Evolutionary conservation across 2,113 vertebrate species (phyloP).

Genomic region (Ciconia boyciana): DNA sequence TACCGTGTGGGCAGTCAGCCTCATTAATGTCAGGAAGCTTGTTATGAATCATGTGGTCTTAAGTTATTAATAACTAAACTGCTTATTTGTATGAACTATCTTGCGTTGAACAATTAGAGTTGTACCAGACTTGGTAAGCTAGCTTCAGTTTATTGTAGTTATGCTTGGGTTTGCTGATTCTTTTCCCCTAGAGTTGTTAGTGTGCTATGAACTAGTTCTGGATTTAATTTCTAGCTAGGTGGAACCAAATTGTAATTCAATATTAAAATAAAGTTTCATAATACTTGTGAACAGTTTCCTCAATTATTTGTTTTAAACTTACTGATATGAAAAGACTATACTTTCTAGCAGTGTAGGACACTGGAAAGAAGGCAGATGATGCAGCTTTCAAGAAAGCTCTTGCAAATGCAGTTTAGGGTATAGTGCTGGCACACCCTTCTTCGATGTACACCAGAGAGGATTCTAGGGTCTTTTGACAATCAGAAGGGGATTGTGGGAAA

Average conservation of each 20-base stretch:
- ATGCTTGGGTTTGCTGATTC: background rate
- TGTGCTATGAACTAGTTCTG: background rate
- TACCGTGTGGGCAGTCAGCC: background rate
- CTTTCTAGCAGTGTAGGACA: background rate
- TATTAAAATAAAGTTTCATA: background rate
- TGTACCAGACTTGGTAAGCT: background rate
- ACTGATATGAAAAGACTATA: background rate
- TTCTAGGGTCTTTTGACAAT: background rate
- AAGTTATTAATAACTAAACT: background rate
- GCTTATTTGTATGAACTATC: background rate
- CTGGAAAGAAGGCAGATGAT: background rate
- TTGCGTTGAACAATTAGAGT: background rate
- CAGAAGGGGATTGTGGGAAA: background rate
- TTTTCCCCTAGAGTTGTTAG: background rate
- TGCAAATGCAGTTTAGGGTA: background rate
- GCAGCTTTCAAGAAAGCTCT: background rate
- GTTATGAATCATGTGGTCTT: background rate
- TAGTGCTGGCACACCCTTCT: background rate
- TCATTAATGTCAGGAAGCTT: background rate
- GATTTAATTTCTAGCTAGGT: background rate
- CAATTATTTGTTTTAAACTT: background rate
- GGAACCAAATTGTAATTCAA: background rate
- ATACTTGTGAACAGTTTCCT: background rate
- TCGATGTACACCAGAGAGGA: rapidly evolving
- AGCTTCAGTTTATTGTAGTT: background rate